Percentiles rank a stretch among this genome's conserved stretches.
phyloP scores from a whole-genome alignment of 2,113 vertebrate species.

The Cnemophilus loriae region DNA sequence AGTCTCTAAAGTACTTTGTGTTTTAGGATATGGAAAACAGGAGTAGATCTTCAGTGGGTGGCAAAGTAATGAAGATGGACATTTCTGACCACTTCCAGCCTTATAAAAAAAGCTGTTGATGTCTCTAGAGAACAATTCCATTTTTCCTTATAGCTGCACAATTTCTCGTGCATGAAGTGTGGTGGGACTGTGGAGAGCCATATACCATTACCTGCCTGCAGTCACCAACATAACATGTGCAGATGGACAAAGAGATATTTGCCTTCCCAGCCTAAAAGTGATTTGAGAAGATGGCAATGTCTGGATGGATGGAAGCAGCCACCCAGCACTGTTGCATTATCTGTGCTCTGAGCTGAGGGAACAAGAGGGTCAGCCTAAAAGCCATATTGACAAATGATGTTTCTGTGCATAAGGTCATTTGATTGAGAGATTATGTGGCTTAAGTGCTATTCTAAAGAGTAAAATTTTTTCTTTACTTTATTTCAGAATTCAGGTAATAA shows the following conservation, averaged over 20 bases:
- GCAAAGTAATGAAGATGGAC: background rate
- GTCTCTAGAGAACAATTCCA: background rate
- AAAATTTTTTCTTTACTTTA: background rate
- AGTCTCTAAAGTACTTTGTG: background rate
- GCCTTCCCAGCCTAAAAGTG: background rate
- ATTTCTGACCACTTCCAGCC: background rate
- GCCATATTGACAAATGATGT: background rate
- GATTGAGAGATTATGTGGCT: background rate
- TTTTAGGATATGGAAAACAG: background rate
- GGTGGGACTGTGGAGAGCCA: background rate
- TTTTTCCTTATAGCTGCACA: background rate
- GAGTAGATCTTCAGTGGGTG: background rate
- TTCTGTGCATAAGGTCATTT: background rate
- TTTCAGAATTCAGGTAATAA: background rate
- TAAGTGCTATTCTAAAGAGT: background rate
- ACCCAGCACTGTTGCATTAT: background rate
- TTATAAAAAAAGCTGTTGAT: background rate
- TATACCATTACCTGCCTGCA: background rate
- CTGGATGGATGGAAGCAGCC: background rate
- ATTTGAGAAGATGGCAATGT: background rate
- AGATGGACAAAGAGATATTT: background rate
- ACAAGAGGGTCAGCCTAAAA: background rate
- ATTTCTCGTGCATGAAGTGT: background rate
- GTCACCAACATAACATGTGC: background rate
- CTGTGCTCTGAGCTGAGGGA: background rate